phyloP scores from a whole-genome alignment of 1,140 invertebrate species.

The Hesperophylax magnus region DNA sequence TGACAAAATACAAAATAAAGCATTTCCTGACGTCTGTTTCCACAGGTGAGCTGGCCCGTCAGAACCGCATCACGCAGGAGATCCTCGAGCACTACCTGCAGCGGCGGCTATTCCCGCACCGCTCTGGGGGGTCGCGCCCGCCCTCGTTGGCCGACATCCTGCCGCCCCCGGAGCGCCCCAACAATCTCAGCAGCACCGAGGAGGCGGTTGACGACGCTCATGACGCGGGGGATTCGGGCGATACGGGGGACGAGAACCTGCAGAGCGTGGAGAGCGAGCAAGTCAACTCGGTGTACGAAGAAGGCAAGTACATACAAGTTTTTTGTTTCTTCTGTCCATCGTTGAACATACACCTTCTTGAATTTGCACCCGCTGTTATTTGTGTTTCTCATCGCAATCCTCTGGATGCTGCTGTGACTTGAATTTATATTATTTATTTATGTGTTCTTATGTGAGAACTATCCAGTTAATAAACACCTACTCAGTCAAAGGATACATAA shows the following conservation, averaged over 20 bases:
- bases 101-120: conserved; percentile 72
- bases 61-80: conserved; percentile 81
- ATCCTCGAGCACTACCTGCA: conserved; percentile 80
- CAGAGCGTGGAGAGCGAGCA: conserved; percentile 78
- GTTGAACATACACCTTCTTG: no score
- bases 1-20: not conserved
- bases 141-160: conserved; percentile 75
- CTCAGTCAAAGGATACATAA: no score
- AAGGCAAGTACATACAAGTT: conserved; percentile 58
- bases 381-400: no score
- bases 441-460: no score
- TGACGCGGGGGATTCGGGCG: conserved; percentile 76
- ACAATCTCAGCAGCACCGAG: conserved; percentile 3
- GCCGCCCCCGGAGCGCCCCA: conserved; percentile 61
- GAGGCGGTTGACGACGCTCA: conserved; percentile 68
- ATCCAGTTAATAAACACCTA: no score
- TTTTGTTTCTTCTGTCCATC: no score
- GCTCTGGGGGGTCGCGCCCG: conserved; percentile 67
- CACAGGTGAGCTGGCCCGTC: conserved; percentile 72
- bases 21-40: conserved; percentile 43
- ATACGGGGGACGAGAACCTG: conserved; percentile 66
- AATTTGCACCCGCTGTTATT: no score
- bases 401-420: no score
- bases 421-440: no score
- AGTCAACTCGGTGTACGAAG: conserved; percentile 67